Evolutionary conservation across 2,113 vertebrate genomes (phyloP).

Genomic region (Lipotes vexillifer): DNA sequence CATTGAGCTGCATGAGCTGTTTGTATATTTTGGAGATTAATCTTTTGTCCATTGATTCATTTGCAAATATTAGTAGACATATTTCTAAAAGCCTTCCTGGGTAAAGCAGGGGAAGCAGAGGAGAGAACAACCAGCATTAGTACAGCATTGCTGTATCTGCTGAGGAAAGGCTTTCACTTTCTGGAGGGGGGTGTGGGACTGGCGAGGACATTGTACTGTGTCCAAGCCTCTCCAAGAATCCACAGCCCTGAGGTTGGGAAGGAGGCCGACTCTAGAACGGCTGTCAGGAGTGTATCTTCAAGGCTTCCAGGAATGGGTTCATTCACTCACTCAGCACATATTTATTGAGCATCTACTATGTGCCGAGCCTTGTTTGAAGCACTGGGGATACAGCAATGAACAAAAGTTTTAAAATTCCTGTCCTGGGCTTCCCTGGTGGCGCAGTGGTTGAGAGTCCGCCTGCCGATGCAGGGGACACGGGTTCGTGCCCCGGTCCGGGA

Average conservation of each 20-base stretch:
- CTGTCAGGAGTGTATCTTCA: not conserved
- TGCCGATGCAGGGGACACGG: too few relatives aligned
- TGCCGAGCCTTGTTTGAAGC: too few relatives aligned
- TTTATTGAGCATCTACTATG: too few relatives aligned
- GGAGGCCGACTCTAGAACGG: not conserved
- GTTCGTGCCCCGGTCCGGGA: too few relatives aligned
- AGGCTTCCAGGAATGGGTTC: not conserved
- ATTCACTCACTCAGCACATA: not conserved
- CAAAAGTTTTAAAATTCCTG: too few relatives aligned
- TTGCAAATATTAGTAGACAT: not conserved
- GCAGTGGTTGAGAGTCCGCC: too few relatives aligned
- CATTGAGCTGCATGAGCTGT: too few relatives aligned
- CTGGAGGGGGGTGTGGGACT: not conserved
- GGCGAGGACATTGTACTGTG: fast-evolving
- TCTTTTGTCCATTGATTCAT: too few relatives aligned
- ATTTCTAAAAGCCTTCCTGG: not conserved
- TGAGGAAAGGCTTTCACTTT: not conserved
- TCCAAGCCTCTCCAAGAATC: not conserved
- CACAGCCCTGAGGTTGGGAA: not conserved
- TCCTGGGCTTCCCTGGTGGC: too few relatives aligned
- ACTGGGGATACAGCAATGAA: too few relatives aligned
- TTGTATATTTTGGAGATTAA: too few relatives aligned
- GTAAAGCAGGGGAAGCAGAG: not conserved
- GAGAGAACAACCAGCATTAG: not conserved
- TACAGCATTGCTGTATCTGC: not conserved